Base-by-base conservation (phyloP, 2,797 vertebrate species). In the Sebastes alutus region DNA sequence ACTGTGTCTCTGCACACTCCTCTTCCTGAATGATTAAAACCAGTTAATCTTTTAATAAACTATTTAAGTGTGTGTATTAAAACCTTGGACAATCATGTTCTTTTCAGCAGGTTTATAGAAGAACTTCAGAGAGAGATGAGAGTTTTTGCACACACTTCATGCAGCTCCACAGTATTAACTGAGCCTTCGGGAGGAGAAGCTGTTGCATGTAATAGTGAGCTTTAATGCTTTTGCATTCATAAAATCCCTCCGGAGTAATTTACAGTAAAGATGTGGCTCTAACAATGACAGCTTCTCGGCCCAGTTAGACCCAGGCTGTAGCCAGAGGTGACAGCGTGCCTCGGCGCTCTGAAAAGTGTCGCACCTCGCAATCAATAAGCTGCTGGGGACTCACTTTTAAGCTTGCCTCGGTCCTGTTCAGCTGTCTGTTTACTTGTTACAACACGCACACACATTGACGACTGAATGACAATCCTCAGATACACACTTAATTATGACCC, bases 301-400 rank as follows among this genome's bases (percentile, higher is more conserved):
- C 0, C 18, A 32, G 52, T 77, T 46, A 77, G 67, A 76, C 54
- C 25, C 32, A 4, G 33, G 32, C 25, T 30, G 13, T 0, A 29
- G 46, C 54, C 30, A 1, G 54, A 62, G 65, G 73, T 60, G 78
- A 79, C 69, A 23, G 38, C n/a, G 3, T 1, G 70, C 66, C 70
- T 71, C 52, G 3, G 18, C 8, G 56, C 23, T 14, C 56, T 27
- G 25, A 14, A 27, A 27, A 30, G 10, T 63, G 4, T 25, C 12
- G 25, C 72, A 54, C 64, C 16, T 56, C 8, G 20, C 33, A 10
- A 73, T 85, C 77, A 72, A 81, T 79, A 74, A 63, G 11, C 67
- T 69, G 61, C 67, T 32, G 7, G 46, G 64, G 69, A 80, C 30
- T 6, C 60, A 27, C 49, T 58, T 69, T 75, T 10, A 72, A 63